phyloP scores from a whole-genome alignment of 2,888 invertebrate species.

The Polylopha cassiicola region DNA sequence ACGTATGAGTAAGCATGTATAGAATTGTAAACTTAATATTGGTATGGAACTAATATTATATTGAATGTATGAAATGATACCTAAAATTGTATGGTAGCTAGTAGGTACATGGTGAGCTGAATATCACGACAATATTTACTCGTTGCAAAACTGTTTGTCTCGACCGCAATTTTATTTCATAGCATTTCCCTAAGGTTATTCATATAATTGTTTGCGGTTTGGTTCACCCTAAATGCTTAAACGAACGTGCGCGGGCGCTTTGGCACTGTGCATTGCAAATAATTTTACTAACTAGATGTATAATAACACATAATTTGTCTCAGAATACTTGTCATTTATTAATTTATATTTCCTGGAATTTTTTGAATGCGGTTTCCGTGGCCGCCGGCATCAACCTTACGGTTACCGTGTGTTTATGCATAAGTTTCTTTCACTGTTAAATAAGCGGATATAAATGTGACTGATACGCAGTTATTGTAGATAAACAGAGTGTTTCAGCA shows the following conservation, averaged over 20 bases:
- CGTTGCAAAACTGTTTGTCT: constrained; percentile 39
- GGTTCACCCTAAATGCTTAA: constrained; percentile 52
- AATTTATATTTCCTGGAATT: constrained; percentile 36
- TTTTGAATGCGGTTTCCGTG: constrained; percentile 37
- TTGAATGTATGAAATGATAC: too few relatives aligned
- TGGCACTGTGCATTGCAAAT: constrained; percentile 43
- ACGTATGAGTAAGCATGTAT: too few relatives aligned
- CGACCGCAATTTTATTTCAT: constrained; percentile 49
- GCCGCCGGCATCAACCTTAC: constrained; percentile 27
- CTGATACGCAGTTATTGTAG: not conserved
- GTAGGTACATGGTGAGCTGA: too few relatives aligned
- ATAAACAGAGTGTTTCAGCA: too few relatives aligned
- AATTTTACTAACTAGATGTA: constrained; percentile 47
- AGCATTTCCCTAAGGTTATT: constrained; percentile 43
- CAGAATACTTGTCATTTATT: constrained; percentile 27
- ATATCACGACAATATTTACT: constrained; percentile 29
- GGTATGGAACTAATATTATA: too few relatives aligned
- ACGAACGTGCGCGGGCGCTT: constrained; percentile 41
- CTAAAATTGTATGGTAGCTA: too few relatives aligned
- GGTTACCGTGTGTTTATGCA: not conserved
- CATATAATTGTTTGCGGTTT: constrained; percentile 58
- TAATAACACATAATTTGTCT: constrained; percentile 50
- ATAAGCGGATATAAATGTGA: not conserved
- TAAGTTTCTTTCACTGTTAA: not conserved
- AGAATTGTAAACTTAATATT: too few relatives aligned